A percentile compares a stretch with the other conserved stretches of the same genome.
phyloP scores from a whole-genome alignment of 1,140 invertebrate genomes.

The Charaxes varanes region DNA sequence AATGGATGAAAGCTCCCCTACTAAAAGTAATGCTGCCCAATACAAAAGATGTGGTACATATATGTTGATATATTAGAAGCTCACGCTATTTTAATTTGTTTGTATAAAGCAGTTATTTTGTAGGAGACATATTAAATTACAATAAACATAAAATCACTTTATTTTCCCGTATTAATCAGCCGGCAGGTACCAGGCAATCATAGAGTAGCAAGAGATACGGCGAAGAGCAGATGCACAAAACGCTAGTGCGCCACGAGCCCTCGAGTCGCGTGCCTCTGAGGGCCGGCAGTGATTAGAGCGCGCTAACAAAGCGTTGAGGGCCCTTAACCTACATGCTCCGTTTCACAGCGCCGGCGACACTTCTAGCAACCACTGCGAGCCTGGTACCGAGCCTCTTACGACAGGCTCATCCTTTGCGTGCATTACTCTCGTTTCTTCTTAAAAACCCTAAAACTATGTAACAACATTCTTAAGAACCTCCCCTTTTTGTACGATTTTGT shows the following conservation, averaged over 20 bases:
- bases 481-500: too few species aligned
- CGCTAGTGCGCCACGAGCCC: constrained; percentile 60
- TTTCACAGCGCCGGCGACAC: constrained; percentile 54
- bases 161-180: constrained; percentile 10
- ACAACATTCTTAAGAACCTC: too few species aligned
- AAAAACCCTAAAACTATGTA: too few species aligned
- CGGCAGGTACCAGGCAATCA: constrained; percentile 36
- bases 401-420: constrained; percentile 13
- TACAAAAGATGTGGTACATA: too few species aligned
- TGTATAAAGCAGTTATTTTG: too few species aligned
- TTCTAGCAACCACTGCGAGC: constrained; percentile 44
- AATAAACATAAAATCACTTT: too few species aligned
- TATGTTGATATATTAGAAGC: neutral
- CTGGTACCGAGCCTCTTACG: constrained; percentile 30
- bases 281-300: constrained; percentile 65
- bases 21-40: neutral
- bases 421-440: neutral
- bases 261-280: constrained; percentile 55
- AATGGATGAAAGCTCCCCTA: neutral
- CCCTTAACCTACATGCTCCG: constrained; percentile 70
- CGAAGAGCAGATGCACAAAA: constrained; percentile 58
- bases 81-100: neutral
- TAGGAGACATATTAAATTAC: too few species aligned
- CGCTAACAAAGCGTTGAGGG: constrained; percentile 64
- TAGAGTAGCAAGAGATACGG: constrained; percentile 34